Conservation (phyloP, 2,113 vertebrate genomes). For the Archocentrus centrarchus region DNA sequence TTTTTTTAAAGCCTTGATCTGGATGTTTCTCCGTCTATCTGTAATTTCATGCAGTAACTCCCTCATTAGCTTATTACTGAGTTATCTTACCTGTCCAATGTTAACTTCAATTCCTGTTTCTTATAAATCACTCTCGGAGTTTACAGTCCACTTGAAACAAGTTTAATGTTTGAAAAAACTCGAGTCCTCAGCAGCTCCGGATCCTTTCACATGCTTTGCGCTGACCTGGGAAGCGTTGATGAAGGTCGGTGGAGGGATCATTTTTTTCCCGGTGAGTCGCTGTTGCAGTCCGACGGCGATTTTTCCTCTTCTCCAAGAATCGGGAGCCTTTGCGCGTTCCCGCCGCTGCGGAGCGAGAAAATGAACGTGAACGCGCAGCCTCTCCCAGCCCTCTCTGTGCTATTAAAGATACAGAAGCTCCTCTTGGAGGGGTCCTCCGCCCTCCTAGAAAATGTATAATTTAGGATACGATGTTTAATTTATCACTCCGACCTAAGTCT, state of each 20-base stretch:
- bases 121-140: slow-evolving; percentile 39
- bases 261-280: slow-evolving; percentile 78
- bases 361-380: slow-evolving; percentile 79
- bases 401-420: slow-evolving; percentile 79
- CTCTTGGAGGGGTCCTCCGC: slow-evolving; percentile 26
- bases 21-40: neutral
- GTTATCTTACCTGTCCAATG: slow-evolving; percentile 76
- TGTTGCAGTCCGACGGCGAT: slow-evolving; percentile 69
- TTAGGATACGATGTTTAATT: slow-evolving; percentile 74
- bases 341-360: slow-evolving; percentile 66
- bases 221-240: slow-evolving; percentile 37
- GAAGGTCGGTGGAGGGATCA: slow-evolving; percentile 68
- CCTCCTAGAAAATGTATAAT: slow-evolving; percentile 75
- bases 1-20: neutral
- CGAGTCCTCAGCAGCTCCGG: slow-evolving; percentile 45
- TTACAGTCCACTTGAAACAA: slow-evolving; percentile 60
- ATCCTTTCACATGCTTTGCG: slow-evolving; percentile 62
- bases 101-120: slow-evolving; percentile 56
- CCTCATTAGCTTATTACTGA: neutral
- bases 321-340: slow-evolving; percentile 75
- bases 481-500: slow-evolving; percentile 40
- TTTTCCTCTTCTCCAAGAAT: slow-evolving; percentile 62
- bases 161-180: slow-evolving; percentile 64
- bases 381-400: slow-evolving; percentile 80
- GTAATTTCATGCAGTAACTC: neutral